Evolutionary conservation across 1,140 invertebrate genomes (phyloP).

Genomic region (Lasioglossum albipes): DNA sequence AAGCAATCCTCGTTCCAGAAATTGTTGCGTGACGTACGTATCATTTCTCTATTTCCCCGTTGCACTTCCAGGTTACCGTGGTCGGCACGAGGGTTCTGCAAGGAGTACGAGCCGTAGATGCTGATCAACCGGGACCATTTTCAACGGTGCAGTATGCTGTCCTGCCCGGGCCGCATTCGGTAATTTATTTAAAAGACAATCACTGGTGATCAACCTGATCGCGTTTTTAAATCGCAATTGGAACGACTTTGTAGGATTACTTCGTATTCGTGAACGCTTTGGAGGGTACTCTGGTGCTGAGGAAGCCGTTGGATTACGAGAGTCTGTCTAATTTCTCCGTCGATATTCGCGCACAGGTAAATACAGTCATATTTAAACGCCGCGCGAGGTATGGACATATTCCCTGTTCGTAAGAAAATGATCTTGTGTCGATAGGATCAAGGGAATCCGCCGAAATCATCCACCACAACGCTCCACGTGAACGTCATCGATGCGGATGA

Average conservation of each 20-base stretch:
- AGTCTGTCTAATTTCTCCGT: slow-evolving; percentile 89
- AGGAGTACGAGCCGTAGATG: slow-evolving; percentile 89
- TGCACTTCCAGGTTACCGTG: slow-evolving; percentile 84
- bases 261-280: slow-evolving; percentile 91
- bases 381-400: too few species aligned
- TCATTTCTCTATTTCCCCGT: not conserved
- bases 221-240: not conserved
- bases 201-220: not conserved
- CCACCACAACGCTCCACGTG: slow-evolving; percentile 87
- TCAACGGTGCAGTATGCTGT: slow-evolving; percentile 93
- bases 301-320: slow-evolving; percentile 92
- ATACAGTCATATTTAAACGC: not conserved
- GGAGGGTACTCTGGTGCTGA: slow-evolving; percentile 91
- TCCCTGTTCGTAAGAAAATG: too few species aligned
- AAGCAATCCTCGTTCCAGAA: slow-evolving; percentile 39
- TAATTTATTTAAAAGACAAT: slow-evolving; percentile 69
- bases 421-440: slow-evolving; percentile 83
- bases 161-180: slow-evolving; percentile 87
- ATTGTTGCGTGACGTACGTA: not conserved
- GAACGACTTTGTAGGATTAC: slow-evolving; percentile 82
- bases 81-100: slow-evolving; percentile 89
- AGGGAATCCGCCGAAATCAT: slow-evolving; percentile 87
- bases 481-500: slow-evolving; percentile 94
- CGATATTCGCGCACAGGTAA: slow-evolving; percentile 86
- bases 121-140: slow-evolving; percentile 93